Evolutionary conservation across 2,888 invertebrate species (phyloP), one percentile per base, ranked within the genome.

Genomic region (Sesia bembeciformis): DNA sequence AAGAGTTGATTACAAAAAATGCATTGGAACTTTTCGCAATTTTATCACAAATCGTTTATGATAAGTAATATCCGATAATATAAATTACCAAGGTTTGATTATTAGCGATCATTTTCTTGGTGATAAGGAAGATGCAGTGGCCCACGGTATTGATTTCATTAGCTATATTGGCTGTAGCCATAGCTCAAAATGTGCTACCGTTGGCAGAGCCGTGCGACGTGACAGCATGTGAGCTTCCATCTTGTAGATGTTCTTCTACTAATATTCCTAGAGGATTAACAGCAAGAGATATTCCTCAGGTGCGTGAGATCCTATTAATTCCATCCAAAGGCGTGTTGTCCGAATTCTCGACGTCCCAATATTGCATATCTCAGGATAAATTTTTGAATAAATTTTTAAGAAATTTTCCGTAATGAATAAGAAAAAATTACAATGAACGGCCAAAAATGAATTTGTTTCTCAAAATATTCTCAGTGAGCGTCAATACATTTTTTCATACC

Each of bases 201-300:
- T 43, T 74, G n/a, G 86, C 83, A 3, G 66, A 70, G n/a, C 23
- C 58, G 1, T 90, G 90, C 66, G 63, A 80, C 59, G 54, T 59
- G 3, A 70, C 70, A n/a, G 62, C 65, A 4, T 93, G 92, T 62
- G 65, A 74, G 46, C 71, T 90, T 1, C 92, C 92, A 0, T 63
- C 82, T 51, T 93, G 92, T 68, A 80, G 87, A 55, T 93, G 93
- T 62, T 83, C 90, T 0, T 68, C 76, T 0, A 78, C 81, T 0
- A 62, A 72, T 0, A 87, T 90, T 57, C 92, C 92, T 43, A 90
- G 84, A 55, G 79, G 76, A 39, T 67, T 92, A 41, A 53, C 56
- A 1, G 57, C 80, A 0, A 69, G 76, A 8, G 74, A 91, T 57
- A 85, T 82, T 8, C 92, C 92, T 5, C 92, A 92, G 81, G 91